Conservation (phyloP, 2,797 vertebrate genomes). For the Morelia viridis region DNA sequence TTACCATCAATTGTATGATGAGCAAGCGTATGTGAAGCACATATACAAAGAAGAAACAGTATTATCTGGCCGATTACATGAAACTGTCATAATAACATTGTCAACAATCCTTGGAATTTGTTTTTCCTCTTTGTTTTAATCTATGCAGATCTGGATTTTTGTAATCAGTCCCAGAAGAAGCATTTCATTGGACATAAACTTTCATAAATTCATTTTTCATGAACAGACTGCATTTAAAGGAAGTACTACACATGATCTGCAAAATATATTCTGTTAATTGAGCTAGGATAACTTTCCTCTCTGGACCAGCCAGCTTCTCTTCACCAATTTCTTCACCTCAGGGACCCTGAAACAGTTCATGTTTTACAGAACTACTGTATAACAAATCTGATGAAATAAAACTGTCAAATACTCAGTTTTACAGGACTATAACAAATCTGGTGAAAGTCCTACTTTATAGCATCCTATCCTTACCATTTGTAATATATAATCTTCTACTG, state of each 20-base stretch:
- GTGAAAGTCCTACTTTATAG: constrained; percentile 25
- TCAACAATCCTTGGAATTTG: not conserved
- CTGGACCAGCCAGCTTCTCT: not conserved
- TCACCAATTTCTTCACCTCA: not conserved
- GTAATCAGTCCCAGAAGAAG: constrained; percentile 3
- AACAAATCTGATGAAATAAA: constrained; percentile 38
- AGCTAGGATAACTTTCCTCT: constrained; percentile 15
- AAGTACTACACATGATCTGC: not conserved
- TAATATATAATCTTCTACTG: constrained; percentile 4
- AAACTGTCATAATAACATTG: not conserved
- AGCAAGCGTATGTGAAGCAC: too few species aligned
- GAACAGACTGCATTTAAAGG: constrained; percentile 1
- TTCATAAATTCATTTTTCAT: constrained; percentile 1
- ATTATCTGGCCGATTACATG: not conserved
- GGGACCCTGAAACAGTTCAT: constrained; percentile 22
- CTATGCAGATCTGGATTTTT: not conserved
- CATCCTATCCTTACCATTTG: not conserved
- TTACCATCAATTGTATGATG: not conserved
- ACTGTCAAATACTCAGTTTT: constrained; percentile 24
- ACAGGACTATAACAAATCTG: constrained; percentile 45
- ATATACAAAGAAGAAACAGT: not conserved
- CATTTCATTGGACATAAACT: constrained; percentile 12
- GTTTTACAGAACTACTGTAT: constrained; percentile 38
- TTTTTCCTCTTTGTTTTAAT: not conserved
- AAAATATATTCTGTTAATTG: constrained; percentile 14